These are phyloP conservation scores for Microcebus griseorufus DNA, from an alignment of 2,113 vertebrate genomes.

Conservation along the genomic window DNA sequence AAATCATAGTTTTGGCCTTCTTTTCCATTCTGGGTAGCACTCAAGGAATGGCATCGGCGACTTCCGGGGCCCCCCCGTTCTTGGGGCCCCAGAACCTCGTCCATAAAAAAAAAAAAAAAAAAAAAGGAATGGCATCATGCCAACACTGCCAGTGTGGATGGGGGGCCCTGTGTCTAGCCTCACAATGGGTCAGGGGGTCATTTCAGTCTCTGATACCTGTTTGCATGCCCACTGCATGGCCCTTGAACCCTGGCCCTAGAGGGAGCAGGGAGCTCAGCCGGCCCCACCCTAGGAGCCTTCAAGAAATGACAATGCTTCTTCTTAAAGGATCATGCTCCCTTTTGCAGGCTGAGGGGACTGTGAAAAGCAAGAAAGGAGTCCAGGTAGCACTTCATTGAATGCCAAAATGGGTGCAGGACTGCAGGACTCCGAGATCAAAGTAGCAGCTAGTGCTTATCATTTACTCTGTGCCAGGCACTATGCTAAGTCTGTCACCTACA, in stretches of 20 bases:
- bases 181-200: neutral
- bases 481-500: neutral
- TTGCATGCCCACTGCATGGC: neutral
- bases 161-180: neutral
- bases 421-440: neutral
- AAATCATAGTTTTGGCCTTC: neutral
- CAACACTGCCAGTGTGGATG: neutral
- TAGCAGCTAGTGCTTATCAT: neutral
- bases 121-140: neutral
- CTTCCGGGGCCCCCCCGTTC: no score
- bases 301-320: neutral
- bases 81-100: no score
- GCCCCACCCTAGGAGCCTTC: neutral
- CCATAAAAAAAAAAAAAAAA: no score
- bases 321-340: neutral
- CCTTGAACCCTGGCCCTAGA: neutral
- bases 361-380: neutral
- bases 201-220: neutral
- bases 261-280: neutral
- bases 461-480: neutral
- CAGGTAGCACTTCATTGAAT: neutral
- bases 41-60: neutral
- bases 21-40: neutral
- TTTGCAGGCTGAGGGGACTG: neutral
- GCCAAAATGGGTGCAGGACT: neutral